Conservation (phyloP, 2,888 invertebrate species). For the Lycia hirtaria region DNA sequence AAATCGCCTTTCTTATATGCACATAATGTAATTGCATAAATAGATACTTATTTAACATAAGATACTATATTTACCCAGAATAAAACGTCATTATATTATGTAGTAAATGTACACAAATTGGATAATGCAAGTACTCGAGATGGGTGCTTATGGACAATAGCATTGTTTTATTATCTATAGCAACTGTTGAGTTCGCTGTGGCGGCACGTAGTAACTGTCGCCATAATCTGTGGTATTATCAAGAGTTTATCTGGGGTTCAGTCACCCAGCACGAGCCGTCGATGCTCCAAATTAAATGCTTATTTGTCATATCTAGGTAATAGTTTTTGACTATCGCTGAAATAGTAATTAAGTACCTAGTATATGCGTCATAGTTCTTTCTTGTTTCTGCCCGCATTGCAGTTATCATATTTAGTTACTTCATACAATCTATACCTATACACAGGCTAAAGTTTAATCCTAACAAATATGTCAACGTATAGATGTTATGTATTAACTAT, state of each 20-base stretch:
- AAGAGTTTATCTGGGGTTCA: slow-evolving; percentile 56
- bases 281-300: slow-evolving; percentile 59
- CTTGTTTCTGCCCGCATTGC: slow-evolving; percentile 7
- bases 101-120: slow-evolving; percentile 18
- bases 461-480: background rate
- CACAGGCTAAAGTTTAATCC: too few relatives aligned
- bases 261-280: slow-evolving; percentile 58
- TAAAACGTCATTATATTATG: slow-evolving; percentile 11
- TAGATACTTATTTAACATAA: background rate
- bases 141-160: slow-evolving; percentile 17
- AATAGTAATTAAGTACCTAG: background rate
- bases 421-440: background rate
- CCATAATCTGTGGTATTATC: slow-evolving; percentile 37
- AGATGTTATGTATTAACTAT: background rate
- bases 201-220: slow-evolving; percentile 11
- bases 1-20: background rate
- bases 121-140: slow-evolving; percentile 26
- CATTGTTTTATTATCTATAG: slow-evolving; percentile 24
- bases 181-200: slow-evolving; percentile 4
- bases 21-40: background rate
- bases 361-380: slow-evolving; percentile 10
- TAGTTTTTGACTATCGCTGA: slow-evolving; percentile 19
- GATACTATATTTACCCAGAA: slow-evolving; percentile 8
- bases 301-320: slow-evolving; percentile 38
- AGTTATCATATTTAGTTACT: background rate